Percentiles rank a stretch among this genome's conserved stretches.
Evolutionary conservation across 2,797 vertebrate species (phyloP).

Genomic region (Leptatherina wallacei): DNA sequence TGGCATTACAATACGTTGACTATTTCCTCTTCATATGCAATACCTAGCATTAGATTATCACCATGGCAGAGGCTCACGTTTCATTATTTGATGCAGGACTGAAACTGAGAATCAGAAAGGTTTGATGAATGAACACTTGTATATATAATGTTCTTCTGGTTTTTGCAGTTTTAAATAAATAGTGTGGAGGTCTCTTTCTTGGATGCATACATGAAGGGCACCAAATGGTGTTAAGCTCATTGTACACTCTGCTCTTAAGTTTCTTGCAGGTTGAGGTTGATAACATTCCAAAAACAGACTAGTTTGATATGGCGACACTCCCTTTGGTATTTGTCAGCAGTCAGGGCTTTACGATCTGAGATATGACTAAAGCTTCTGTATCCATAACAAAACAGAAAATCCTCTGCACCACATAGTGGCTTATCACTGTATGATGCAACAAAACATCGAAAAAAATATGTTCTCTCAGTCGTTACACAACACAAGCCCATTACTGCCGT

Average conservation of each 20-base stretch:
- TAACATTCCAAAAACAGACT: slow-evolving; percentile 31
- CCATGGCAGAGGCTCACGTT: slow-evolving; percentile 7
- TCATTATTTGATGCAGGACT: slow-evolving; percentile 16
- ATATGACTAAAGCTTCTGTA: slow-evolving; percentile 60
- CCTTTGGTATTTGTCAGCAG: slow-evolving; percentile 50
- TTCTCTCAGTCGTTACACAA: slow-evolving; percentile 49
- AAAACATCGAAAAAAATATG: slow-evolving; percentile 41
- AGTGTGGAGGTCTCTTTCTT: slow-evolving; percentile 44
- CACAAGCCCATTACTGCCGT: slow-evolving; percentile 22
- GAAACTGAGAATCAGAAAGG: slow-evolving; percentile 26
- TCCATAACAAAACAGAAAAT: slow-evolving; percentile 70
- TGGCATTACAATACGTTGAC: too few species aligned
- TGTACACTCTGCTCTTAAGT: slow-evolving; percentile 30
- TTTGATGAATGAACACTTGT: slow-evolving; percentile 32
- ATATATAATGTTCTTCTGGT: slow-evolving; percentile 35
- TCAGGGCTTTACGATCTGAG: slow-evolving; percentile 41
- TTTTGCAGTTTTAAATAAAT: slow-evolving; percentile 33
- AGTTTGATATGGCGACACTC: slow-evolving; percentile 50
- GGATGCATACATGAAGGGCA: slow-evolving; percentile 30
- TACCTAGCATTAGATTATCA: slow-evolving; percentile 1
- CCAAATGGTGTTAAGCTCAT: slow-evolving; percentile 35
- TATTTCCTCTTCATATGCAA: too few species aligned
- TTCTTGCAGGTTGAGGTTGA: slow-evolving; percentile 47
- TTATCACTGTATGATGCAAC: slow-evolving; percentile 67
- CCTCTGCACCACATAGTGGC: slow-evolving; percentile 50